These are phyloP conservation scores for Oedothorax gibbosus DNA, from an alignment of 1,140 invertebrate genomes.

Conservation along the genomic window DNA sequence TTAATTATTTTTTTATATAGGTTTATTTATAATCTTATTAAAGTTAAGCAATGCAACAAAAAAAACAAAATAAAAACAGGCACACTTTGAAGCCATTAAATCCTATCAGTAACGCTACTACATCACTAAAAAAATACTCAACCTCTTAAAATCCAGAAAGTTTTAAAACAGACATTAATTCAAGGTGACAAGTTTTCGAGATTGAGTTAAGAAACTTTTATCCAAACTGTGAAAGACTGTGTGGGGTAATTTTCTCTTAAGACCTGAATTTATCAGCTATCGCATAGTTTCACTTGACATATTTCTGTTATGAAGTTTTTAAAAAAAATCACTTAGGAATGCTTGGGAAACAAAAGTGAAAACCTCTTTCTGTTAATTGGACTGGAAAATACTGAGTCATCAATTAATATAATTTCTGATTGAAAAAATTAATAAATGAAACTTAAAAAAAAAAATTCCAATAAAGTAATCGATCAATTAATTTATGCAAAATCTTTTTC, in stretches of 20 bases:
- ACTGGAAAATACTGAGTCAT: too few species aligned
- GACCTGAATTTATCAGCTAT: neutral
- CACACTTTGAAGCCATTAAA: constrained; percentile 25
- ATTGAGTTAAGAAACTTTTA: neutral
- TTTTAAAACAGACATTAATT: constrained; percentile 32
- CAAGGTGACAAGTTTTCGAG: constrained; percentile 29
- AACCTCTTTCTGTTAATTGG: too few species aligned
- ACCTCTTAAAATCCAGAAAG: neutral
- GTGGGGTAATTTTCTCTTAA: neutral
- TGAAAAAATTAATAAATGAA: too few species aligned
- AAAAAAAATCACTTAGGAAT: neutral
- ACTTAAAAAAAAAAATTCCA: too few species aligned
- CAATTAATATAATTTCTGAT: too few species aligned
- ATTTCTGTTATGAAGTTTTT: neutral
- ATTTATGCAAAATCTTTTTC: too few species aligned
- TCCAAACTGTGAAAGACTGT: neutral
- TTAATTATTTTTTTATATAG: too few species aligned
- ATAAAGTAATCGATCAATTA: too few species aligned
- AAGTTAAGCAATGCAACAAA: neutral
- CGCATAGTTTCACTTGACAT: neutral
- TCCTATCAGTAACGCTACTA: neutral
- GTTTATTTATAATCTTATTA: neutral
- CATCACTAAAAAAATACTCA: constrained; percentile 33
- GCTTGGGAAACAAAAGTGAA: too few species aligned
- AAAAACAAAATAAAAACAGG: too few species aligned